A percentile compares a stretch with the other conserved stretches of the same genome.
Conservation (phyloP, 2,113 vertebrate genomes). For the Phoenicopterus ruber region DNA sequence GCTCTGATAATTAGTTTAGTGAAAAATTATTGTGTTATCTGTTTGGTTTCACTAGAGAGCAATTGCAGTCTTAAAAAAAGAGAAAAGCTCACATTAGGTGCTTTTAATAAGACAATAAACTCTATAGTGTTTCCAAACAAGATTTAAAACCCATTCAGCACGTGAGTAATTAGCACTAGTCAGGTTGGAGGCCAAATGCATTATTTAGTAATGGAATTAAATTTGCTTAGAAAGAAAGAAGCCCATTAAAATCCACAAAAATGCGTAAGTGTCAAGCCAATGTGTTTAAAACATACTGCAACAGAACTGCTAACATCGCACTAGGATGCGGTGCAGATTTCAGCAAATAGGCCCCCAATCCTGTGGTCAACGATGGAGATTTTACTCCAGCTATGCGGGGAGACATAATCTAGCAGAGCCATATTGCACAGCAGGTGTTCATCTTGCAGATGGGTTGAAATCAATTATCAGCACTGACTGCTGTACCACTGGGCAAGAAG, state of each 20-base stretch:
- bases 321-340: background rate
- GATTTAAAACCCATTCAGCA: slow-evolving; percentile 23
- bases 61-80: background rate
- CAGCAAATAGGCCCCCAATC: background rate
- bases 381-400: background rate
- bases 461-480: slow-evolving; percentile 31
- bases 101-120: slow-evolving; percentile 59
- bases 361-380: background rate
- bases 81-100: slow-evolving; percentile 34
- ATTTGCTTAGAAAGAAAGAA: slow-evolving; percentile 25
- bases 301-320: background rate
- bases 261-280: background rate
- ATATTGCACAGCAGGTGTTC: slow-evolving; percentile 33
- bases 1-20: slow-evolving; percentile 74
- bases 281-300: background rate
- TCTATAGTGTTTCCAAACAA: background rate
- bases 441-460: slow-evolving; percentile 26
- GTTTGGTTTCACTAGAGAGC: slow-evolving; percentile 68
- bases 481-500: background rate
- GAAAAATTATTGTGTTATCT: slow-evolving; percentile 68
- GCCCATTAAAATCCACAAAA: slow-evolving; percentile 29
- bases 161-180: slow-evolving; percentile 18
- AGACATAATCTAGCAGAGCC: background rate
- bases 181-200: slow-evolving; percentile 27
- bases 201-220: slow-evolving; percentile 57